Conservation (phyloP, 2,888 invertebrate genomes). For the Yponomeuta cagnagella region DNA sequence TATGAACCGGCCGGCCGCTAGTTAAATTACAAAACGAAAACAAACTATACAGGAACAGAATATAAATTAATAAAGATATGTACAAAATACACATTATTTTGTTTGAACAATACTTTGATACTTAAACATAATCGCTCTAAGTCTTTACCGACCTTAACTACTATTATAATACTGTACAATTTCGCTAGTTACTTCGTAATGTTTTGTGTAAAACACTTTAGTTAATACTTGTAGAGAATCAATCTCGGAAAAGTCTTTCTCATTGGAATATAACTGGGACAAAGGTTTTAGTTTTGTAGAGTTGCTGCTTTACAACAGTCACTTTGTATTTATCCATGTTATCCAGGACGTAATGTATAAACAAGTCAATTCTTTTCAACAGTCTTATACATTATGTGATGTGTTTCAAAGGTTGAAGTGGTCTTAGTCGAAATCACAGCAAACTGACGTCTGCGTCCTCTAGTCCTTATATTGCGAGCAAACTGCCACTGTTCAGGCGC, state of each 20-base stretch:
- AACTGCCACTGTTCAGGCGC: background rate
- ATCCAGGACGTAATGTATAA: conserved; percentile 32
- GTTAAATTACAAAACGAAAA: conserved; percentile 29
- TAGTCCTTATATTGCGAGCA: conserved; percentile 2
- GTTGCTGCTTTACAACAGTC: conserved; percentile 13
- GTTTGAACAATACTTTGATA: conserved; percentile 60
- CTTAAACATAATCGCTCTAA: conserved; percentile 47
- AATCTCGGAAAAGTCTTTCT: conserved; percentile 34
- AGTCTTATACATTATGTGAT: conserved; percentile 61
- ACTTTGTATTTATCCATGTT: conserved; percentile 33
- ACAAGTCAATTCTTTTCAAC: conserved; percentile 67
- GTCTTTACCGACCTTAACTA: conserved; percentile 54
- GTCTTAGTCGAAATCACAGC: conserved; percentile 1
- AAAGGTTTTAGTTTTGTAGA: conserved; percentile 20
- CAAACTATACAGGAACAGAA: conserved; percentile 69
- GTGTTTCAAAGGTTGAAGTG: conserved; percentile 29
- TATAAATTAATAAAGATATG: conserved; percentile 64
- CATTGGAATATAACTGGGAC: conserved; percentile 38
- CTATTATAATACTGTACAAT: conserved; percentile 74
- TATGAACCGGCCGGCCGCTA: conserved; percentile 25
- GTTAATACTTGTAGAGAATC: conserved; percentile 63
- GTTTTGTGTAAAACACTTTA: conserved; percentile 54
- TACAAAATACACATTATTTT: conserved; percentile 67
- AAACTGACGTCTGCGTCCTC: background rate
- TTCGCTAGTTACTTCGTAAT: conserved; percentile 62